Evolutionary conservation across 2,888 invertebrate species (phyloP), one percentile per base, ranked within the genome.

Genomic region (Leptopilina syphax): DNA sequence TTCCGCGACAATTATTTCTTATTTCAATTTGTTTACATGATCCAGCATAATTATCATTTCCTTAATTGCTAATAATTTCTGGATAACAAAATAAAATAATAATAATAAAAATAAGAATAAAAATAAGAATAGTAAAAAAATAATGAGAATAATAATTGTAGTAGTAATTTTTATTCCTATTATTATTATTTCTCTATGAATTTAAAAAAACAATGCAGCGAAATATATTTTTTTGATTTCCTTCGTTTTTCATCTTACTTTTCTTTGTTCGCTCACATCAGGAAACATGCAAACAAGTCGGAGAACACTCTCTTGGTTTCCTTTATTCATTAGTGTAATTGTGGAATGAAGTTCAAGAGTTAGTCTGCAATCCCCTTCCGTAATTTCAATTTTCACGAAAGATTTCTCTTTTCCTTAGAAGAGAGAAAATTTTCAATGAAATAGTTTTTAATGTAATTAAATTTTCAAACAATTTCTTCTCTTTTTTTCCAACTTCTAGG

Each of bases 311-410:
- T 65, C 34, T 34, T 65, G 65, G 34, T 34, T 65, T 34, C 65
- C 34, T 65, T 65, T 65, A 65, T 65, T 65, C 65, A 65, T 65
- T 65, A 65, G 65, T 65, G 65, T 65, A 65, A 65, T 65, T 65
- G 65, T 65, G 34, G 65, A 65, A 41, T 65, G 65, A 41, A 24
- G 13, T 65, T 65, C 65, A 65, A 65, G 65, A 41, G 65, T 65
- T 65, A 41, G 65, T 65, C 41, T 65, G 41, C 65, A 41, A 65
- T 65, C 65, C 41, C 34, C 41, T 65, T 34, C 41, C 12, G 65
- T 65, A 65, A 34, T 65, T 34, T 65, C 41, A 65, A 65, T 63
- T 63, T 63, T 24, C 63, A 18, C 63, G 63, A 63, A 63, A 63
- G 63, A 63, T 63, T 63, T 18, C 24, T 63, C 24, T 63, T 63